Percentiles rank a stretch among this genome's conserved stretches.
Evolutionary conservation across 92 coral and sea anemone species (phyloP).

Genomic region (Epizoanthus ramosus): DNA sequence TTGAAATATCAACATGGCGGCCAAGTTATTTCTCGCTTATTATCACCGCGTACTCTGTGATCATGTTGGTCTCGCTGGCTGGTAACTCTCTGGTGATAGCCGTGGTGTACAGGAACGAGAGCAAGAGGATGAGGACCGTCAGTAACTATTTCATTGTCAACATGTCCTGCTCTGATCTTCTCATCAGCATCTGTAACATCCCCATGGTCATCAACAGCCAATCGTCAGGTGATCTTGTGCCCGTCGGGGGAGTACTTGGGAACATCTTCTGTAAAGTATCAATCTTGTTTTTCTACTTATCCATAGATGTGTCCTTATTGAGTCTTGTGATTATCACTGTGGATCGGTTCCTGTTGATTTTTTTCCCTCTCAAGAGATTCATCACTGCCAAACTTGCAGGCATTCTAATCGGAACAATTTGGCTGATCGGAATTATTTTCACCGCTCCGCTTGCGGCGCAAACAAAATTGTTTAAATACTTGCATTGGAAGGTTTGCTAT

Average conservation of each 20-base stretch:
- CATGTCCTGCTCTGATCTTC: conserved; percentile 62
- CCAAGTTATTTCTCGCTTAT: too few relatives aligned
- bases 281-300: conserved; percentile 29
- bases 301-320: conserved; percentile 56
- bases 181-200: conserved; percentile 49
- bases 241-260: conserved; percentile 55
- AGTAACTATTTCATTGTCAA: conserved; percentile 68
- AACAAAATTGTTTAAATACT: not conserved
- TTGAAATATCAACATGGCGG: too few relatives aligned
- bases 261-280: conserved; percentile 47
- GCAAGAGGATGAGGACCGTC: conserved; percentile 69
- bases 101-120: too few relatives aligned
- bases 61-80: too few relatives aligned
- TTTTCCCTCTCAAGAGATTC: conserved; percentile 57
- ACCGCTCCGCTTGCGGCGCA: conserved; percentile 42
- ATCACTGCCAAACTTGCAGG: conserved; percentile 35
- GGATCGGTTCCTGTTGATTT: conserved; percentile 71
- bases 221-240: conserved; percentile 30
- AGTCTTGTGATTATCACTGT: conserved; percentile 63
- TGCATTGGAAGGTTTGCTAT: conserved; percentile 14
- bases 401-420: conserved; percentile 25
- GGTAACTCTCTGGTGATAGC: too few relatives aligned
- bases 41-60: too few relatives aligned
- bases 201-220: conserved; percentile 30
- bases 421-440: conserved; percentile 48